Conservation (phyloP, 2,888 invertebrate species). For the Lepidocyrtinus sp. region DNA sequence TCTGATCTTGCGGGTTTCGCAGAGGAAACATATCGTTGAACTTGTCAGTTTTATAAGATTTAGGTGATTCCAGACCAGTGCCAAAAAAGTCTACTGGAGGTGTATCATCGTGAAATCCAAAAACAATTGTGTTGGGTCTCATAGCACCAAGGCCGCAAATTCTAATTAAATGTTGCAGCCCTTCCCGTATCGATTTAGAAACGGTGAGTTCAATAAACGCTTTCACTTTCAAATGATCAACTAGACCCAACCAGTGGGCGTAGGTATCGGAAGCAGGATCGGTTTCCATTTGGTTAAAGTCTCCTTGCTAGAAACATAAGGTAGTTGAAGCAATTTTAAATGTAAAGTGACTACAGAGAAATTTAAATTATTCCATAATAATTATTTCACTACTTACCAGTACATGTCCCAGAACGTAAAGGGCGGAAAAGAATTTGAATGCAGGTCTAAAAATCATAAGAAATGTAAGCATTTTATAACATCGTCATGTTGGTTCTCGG, state of each 20-base stretch:
- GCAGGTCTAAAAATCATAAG: conserved; percentile 80
- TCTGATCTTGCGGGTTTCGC: conserved; percentile 53
- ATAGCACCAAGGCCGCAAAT: conserved; percentile 97
- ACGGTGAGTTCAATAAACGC: conserved; percentile 97
- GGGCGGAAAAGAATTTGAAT: conserved; percentile 96
- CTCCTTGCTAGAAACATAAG: conserved; percentile 67
- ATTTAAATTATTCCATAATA: too few relatives aligned
- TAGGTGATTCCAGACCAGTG: conserved; percentile 60
- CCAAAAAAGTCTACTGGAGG: conserved; percentile 84
- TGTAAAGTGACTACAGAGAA: too few relatives aligned
- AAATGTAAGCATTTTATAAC: too few relatives aligned
- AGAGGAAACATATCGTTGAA: conserved; percentile 65
- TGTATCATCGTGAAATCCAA: conserved; percentile 92
- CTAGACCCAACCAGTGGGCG: conserved; percentile 91
- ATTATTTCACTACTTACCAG: conserved; percentile 76
- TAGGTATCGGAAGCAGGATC: conserved; percentile 86
- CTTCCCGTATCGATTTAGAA: conserved; percentile 87
- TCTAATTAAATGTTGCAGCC: conserved; percentile 91
- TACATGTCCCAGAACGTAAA: conserved; percentile 91
- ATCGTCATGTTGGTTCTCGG: too few relatives aligned
- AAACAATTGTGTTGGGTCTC: conserved; percentile 80
- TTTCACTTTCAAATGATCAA: conserved; percentile 94
- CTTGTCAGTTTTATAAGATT: conserved; percentile 63
- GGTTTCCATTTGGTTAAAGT: conserved; percentile 74
- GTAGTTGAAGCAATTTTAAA: too few relatives aligned